Base-by-base conservation (phyloP, 1,140 invertebrate species). In the Ceratosolen fusciceps region DNA sequence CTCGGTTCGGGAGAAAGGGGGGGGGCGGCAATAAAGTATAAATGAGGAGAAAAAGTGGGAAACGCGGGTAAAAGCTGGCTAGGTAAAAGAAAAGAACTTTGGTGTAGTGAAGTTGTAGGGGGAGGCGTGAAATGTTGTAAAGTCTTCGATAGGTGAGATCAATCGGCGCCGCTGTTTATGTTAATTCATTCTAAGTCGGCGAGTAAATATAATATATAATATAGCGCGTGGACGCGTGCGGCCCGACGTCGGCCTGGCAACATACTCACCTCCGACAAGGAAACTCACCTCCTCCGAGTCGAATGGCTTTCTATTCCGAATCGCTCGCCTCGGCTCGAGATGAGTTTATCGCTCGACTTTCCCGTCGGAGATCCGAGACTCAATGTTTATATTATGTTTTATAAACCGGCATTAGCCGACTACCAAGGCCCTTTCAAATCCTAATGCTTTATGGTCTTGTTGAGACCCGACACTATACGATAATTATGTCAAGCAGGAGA, bases 161-260 rank as follows among this genome's bases (percentile, higher is more conserved):
- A 79, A 79, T 74, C 71, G 60, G 5, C 14, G 31, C 77, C 71
- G 77, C 58, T 62, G 58, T 79, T 78, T 29, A 74, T 49, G 77
- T 79, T 79, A 79, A 79, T 67, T 79, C 58, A 58, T 56, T 74
- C 60, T 79, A 79, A 79, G 77, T 71, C 34, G 43, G 10, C 24
- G 47, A 54, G 71, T n/a, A 79, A 79, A 79, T 49, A 79, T 43
- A 34, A 52, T 49, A 79, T 43, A 34, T 16, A 43, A 52, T 56
- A 31, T 75, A 16, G 76, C 43, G 37, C 24, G 56, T 47, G 39
- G 24, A 47, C 68, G 43, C 24, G 24, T 52, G 21, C 26, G 9
- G 60, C 56, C 26, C 76, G 39, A 71, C 39, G 47, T 29, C n/a
- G n/a, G n/a, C n/a, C n/a, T n/a, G n/a, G n/a, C n/a, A n/a, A n/a